Evolutionary conservation across 1,140 invertebrate species (phyloP).

Genomic region (Ephestia elutella): DNA sequence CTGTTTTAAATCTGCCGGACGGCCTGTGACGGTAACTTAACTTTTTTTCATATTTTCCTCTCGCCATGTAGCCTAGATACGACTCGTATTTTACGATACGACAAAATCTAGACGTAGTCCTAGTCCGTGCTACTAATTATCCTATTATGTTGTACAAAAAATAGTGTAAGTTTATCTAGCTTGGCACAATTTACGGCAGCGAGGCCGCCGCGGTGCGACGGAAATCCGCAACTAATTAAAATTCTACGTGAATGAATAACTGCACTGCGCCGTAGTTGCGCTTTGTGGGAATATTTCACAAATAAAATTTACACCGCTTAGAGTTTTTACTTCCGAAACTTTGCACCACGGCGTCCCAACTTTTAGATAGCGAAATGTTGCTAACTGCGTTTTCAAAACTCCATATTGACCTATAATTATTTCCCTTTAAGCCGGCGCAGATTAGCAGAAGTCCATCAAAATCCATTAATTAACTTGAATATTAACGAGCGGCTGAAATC

Average conservation of each 20-base stretch:
- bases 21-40: too few relatives aligned
- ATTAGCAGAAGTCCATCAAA: conserved; percentile 55
- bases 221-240: conserved; percentile 66
- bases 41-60: neutral
- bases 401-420: conserved; percentile 30
- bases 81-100: neutral
- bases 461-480: conserved; percentile 68
- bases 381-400: neutral
- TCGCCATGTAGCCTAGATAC: neutral
- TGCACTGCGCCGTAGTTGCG: conserved; percentile 37
- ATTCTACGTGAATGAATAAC: conserved; percentile 64
- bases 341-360: neutral
- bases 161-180: neutral
- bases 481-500: conserved; percentile 61
- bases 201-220: conserved; percentile 33
- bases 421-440: conserved; percentile 38
- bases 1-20: too few relatives aligned
- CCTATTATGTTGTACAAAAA: too few relatives aligned
- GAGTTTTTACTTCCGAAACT: conserved; percentile 14
- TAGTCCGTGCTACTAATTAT: too few relatives aligned
- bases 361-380: neutral
- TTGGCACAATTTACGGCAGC: conserved; percentile 25
- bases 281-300: conserved; percentile 30
- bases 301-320: conserved; percentile 26
- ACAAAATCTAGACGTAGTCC: neutral